Conservation (phyloP, 2,888 invertebrate species). For the Drosophila paucipuncta region DNA sequence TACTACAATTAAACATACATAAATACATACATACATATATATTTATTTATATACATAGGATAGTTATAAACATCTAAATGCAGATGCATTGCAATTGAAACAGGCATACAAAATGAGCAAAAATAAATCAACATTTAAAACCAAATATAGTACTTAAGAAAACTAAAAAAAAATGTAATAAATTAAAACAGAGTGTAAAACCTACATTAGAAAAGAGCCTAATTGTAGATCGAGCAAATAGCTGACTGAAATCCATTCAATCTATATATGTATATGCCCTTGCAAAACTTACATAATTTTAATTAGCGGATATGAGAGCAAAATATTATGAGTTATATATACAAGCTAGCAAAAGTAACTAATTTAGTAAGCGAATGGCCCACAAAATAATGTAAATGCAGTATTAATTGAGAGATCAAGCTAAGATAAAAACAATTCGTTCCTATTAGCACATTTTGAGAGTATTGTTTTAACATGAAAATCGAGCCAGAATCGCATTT, state of each 20-base stretch:
- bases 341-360: neutral
- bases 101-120: constrained; percentile 41
- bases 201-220: neutral
- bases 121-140: constrained; percentile 18
- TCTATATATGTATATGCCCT: constrained; percentile 5
- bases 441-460: neutral
- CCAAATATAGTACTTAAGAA: constrained; percentile 17
- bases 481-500: neutral
- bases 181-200: neutral
- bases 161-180: constrained; percentile 2
- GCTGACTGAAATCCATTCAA: constrained; percentile 8
- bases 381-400: neutral
- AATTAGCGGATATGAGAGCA: neutral
- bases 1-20: constrained; percentile 38
- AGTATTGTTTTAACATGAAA: neutral
- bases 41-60: constrained; percentile 31
- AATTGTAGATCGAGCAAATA: neutral
- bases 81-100: constrained; percentile 46
- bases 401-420: no score
- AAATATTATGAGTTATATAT: neutral
- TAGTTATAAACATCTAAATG: constrained; percentile 34
- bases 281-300: constrained; percentile 7
- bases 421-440: neutral
- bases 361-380: neutral
- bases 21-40: constrained; percentile 33